phyloP scores from a whole-genome alignment of 2,888 invertebrate species.

The Hydropsyche betteni region DNA sequence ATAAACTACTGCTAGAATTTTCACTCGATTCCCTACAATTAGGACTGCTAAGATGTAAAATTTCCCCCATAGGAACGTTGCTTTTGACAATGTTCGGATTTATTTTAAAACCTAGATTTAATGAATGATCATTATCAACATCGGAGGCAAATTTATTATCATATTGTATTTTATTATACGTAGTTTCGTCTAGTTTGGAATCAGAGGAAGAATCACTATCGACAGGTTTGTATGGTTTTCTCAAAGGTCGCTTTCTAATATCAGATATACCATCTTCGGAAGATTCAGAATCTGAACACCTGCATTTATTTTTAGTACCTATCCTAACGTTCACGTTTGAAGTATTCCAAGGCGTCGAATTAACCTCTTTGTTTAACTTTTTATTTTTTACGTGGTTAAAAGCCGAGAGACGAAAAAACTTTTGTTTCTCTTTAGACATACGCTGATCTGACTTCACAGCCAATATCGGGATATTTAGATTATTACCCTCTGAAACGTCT shows the following conservation, averaged over 20 bases:
- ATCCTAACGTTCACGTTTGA: conserved; percentile 52
- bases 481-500: conserved; percentile 66
- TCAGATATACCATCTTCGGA: conserved; percentile 40
- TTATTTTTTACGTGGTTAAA: conserved; percentile 75
- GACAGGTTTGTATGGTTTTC: conserved; percentile 25
- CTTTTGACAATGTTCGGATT: conserved; percentile 41
- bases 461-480: conserved; percentile 54
- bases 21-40: conserved; percentile 53
- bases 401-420: conserved; percentile 83
- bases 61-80: conserved; percentile 47
- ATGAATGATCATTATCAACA: not conserved
- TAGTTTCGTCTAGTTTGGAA: not conserved
- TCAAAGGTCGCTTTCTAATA: conserved; percentile 1
- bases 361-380: conserved; percentile 53
- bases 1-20: conserved; percentile 49
- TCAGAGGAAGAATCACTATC: conserved; percentile 27
- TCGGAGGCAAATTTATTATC: not conserved
- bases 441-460: conserved; percentile 71
- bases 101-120: not conserved
- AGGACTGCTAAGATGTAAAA: conserved; percentile 50
- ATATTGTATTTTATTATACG: not conserved
- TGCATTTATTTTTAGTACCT: conserved; percentile 48
- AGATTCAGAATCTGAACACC: conserved; percentile 50
- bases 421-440: conserved; percentile 88
- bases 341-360: conserved; percentile 58